A percentile compares a stretch with the other conserved stretches of the same genome.
These are phyloP conservation scores for Argyrosomus japonicus DNA, from an alignment of 2,113 vertebrate species.

Conservation along the genomic window DNA sequence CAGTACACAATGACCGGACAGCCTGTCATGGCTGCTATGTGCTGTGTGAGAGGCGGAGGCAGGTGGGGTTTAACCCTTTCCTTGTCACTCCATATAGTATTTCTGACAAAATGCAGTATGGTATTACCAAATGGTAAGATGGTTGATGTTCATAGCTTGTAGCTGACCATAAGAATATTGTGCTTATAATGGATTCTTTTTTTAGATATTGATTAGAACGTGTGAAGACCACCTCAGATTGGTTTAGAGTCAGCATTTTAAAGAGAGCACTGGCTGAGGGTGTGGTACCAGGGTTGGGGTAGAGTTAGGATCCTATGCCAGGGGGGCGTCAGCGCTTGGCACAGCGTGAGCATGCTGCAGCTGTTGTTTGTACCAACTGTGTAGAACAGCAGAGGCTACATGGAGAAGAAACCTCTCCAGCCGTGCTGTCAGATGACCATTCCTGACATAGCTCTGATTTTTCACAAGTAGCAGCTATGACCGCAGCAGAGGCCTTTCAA, in stretches of 20 bases:
- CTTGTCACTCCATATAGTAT: constrained; percentile 27
- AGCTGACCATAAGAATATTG: neutral
- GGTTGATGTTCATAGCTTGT: neutral
- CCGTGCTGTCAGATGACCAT: constrained; percentile 79
- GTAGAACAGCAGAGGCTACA: constrained; percentile 60
- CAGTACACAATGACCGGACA: constrained; percentile 77
- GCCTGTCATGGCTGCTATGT: constrained; percentile 76
- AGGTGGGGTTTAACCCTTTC: constrained; percentile 80
- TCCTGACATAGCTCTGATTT: constrained; percentile 77
- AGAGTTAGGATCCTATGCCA: constrained; percentile 53
- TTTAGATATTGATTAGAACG: neutral
- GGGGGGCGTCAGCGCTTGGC: constrained; percentile 72
- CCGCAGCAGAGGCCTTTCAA: constrained; percentile 63
- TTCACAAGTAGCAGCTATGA: constrained; percentile 69
- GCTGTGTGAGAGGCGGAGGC: constrained; percentile 73
- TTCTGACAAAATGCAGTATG: constrained; percentile 9
- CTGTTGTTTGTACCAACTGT: constrained; percentile 84
- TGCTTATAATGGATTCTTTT: constrained; percentile 14
- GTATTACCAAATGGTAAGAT: neutral
- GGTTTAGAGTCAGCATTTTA: constrained; percentile 34
- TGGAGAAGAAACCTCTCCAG: constrained; percentile 65
- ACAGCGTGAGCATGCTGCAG: constrained; percentile 71
- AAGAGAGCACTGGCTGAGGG: constrained; percentile 28
- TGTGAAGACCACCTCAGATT: neutral
- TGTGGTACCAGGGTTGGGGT: constrained; percentile 49